A percentile compares a stretch with the other conserved stretches of the same genome.
These are phyloP conservation scores for Phymatocera aterrima DNA, from an alignment of 2,888 invertebrate species.

Conservation along the genomic window DNA sequence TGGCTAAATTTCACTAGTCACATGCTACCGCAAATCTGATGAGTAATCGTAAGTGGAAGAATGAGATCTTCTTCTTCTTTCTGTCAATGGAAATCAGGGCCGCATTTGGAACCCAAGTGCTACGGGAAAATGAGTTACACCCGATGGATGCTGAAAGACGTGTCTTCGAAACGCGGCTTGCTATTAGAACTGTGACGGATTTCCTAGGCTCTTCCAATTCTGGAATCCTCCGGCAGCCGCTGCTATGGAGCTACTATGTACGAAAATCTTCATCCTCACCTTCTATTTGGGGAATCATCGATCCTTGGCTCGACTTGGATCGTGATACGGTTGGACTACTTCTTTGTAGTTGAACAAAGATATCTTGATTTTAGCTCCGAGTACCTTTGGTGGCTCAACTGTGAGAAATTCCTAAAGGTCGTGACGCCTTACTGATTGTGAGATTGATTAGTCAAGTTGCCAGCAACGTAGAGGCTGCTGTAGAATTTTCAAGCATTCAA, in stretches of 20 bases:
- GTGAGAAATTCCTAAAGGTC: not conserved
- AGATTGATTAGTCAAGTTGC: constrained; percentile 3
- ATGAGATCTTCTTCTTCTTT: too few species aligned
- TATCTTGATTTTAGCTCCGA: not conserved
- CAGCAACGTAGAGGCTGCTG: not conserved
- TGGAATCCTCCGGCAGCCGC: not conserved
- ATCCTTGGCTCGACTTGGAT: constrained; percentile 17
- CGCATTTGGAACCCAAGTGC: too few species aligned
- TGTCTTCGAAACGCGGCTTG: too few species aligned
- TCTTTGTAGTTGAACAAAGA: constrained; percentile 11
- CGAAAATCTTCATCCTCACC: constrained; percentile 12
- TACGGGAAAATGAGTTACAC: too few species aligned
- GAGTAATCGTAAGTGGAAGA: too few species aligned
- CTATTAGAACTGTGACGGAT: too few species aligned
- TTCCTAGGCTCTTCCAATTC: too few species aligned
- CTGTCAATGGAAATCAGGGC: too few species aligned
- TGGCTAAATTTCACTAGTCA: too few species aligned
- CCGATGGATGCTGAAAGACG: too few species aligned
- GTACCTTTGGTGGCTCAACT: constrained; percentile 2
- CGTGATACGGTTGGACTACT: constrained; percentile 24
- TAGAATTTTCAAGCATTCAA: not conserved
- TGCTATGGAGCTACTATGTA: not conserved
- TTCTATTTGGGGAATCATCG: constrained; percentile 23
- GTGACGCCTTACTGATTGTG: not conserved
- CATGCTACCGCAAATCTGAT: too few species aligned